Percentiles rank a stretch among this genome's conserved stretches.
Evolutionary conservation across 1,140 invertebrate genomes (phyloP).

Genomic region (Drosophila micromelanica): DNA sequence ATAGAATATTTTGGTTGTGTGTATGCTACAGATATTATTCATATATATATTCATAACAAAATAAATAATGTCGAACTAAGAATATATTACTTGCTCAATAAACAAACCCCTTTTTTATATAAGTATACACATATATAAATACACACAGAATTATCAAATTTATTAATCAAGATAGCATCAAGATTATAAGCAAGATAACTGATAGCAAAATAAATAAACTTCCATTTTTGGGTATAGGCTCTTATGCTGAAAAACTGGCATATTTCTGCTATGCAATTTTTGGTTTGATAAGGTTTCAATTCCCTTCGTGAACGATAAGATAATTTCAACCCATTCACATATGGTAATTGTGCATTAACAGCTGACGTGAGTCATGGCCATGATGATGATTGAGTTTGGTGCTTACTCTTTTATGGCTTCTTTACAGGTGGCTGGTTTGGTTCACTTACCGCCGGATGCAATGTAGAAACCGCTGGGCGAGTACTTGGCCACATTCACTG

Average conservation of each 20-base stretch:
- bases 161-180: no score
- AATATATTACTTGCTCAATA: neutral
- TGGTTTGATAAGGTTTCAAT: slow-evolving; percentile 7
- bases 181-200: neutral
- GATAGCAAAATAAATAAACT: neutral
- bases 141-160: neutral
- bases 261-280: slow-evolving; percentile 4
- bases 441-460: slow-evolving; percentile 95
- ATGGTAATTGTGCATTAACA: slow-evolving; percentile 11
- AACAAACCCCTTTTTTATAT: neutral
- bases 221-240: neutral
- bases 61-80: no score
- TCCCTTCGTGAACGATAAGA: slow-evolving; percentile 16
- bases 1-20: no score
- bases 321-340: neutral
- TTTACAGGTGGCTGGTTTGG: slow-evolving; percentile 37
- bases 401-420: slow-evolving; percentile 42
- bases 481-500: slow-evolving; percentile 98
- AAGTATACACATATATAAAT: neutral
- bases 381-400: slow-evolving; percentile 27
- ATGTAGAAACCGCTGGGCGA: slow-evolving; percentile 99
- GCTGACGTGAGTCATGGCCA: slow-evolving; percentile 35
- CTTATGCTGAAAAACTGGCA: neutral
- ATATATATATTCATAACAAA: no score
- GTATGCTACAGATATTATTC: no score